Conservation (phyloP, 1,140 invertebrate genomes). For the Eurosta solidaginis region DNA sequence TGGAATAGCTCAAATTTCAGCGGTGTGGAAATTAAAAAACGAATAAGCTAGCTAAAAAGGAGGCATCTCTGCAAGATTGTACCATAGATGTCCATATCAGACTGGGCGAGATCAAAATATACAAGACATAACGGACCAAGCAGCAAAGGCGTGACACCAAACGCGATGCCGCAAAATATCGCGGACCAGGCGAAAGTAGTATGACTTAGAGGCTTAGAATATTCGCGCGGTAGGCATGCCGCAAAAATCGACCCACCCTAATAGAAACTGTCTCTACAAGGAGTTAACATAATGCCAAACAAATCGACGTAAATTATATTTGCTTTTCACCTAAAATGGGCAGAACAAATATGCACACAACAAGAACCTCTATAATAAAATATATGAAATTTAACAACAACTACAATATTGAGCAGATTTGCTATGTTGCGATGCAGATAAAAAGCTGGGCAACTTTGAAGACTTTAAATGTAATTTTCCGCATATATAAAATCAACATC, state of each 20-base stretch:
- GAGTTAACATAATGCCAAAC: background rate
- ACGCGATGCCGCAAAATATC: too few relatives aligned
- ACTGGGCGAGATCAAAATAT: too few relatives aligned
- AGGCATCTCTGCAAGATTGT: too few relatives aligned
- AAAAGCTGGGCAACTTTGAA: background rate
- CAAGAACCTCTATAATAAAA: background rate
- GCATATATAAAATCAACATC: constrained; percentile 10
- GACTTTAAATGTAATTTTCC: constrained; percentile 13
- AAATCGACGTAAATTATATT: constrained; percentile 12
- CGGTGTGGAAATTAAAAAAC: too few relatives aligned
- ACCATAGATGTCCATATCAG: too few relatives aligned
- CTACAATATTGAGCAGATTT: background rate
- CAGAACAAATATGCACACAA: background rate
- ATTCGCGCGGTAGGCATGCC: background rate
- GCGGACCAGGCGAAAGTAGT: too few relatives aligned
- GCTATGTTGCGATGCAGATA: background rate
- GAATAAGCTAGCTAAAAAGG: too few relatives aligned
- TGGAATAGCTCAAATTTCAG: too few relatives aligned
- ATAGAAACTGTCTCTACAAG: background rate
- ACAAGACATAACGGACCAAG: too few relatives aligned
- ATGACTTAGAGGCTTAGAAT: too few relatives aligned
- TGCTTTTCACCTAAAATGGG: constrained; percentile 16
- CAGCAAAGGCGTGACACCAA: too few relatives aligned
- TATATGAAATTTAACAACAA: background rate
- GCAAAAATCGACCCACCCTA: background rate